Conservation (phyloP, 2,888 invertebrate genomes). For the Cabera pusaria region DNA sequence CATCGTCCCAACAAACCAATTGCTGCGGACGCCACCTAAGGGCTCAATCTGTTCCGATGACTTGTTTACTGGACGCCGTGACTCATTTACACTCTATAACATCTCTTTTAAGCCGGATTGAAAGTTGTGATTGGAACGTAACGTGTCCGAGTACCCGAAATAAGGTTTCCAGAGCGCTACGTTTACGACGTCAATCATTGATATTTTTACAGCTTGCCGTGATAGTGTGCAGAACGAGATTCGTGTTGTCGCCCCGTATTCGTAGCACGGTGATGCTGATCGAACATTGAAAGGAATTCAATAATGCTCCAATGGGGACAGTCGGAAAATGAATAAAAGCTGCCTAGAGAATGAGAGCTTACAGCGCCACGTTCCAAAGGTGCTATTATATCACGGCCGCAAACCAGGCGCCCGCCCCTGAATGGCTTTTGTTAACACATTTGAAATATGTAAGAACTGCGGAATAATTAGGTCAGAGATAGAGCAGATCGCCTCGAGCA, state of each 20-base stretch:
- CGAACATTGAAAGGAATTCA: slow-evolving; percentile 23
- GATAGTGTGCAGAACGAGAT: slow-evolving; percentile 28
- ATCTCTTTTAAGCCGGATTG: slow-evolving; percentile 47
- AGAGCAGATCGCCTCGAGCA: slow-evolving; percentile 25
- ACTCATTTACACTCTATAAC: slow-evolving; percentile 34
- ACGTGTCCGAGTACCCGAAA: slow-evolving; percentile 37
- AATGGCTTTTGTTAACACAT: slow-evolving; percentile 16
- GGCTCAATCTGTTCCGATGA: slow-evolving; percentile 31
- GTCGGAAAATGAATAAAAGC: slow-evolving; percentile 24
- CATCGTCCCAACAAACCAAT: slow-evolving; percentile 14
- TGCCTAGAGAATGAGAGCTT: slow-evolving; percentile 15
- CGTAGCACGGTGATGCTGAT: slow-evolving; percentile 8
- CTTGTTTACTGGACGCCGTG: slow-evolving; percentile 33
- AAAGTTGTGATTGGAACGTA: slow-evolving; percentile 43
- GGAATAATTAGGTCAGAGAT: slow-evolving; percentile 36
- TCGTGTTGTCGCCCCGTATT: slow-evolving; percentile 1
- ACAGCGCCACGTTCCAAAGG: slow-evolving; percentile 12
- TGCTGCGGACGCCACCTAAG: slow-evolving; percentile 20
- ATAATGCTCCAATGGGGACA: slow-evolving; percentile 22
- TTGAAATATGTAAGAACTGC: slow-evolving; percentile 12
- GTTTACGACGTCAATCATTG: slow-evolving; percentile 53
- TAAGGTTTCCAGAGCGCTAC: slow-evolving; percentile 38
- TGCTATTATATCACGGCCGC: slow-evolving; percentile 10
- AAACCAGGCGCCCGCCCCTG: slow-evolving; percentile 7
- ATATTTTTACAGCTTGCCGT: slow-evolving; percentile 50